Base-by-base conservation (phyloP, 2,888 invertebrate species). In the Ormyrus nitidulus region DNA sequence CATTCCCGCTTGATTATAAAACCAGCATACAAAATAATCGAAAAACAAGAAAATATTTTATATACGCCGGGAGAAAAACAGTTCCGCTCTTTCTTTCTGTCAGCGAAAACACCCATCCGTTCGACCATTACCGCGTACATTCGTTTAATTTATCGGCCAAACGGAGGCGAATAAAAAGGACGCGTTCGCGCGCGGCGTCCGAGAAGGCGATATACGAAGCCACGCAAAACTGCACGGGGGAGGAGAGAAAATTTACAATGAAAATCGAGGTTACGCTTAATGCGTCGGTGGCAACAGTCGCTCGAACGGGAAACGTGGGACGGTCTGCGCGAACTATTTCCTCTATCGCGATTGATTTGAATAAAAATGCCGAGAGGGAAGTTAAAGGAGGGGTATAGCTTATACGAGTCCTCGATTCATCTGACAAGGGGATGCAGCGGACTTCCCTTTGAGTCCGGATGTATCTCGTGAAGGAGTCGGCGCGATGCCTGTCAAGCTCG, bases 331-430 rank as follows among this genome's bases (percentile, higher is more conserved):
- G 65, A n/a, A 34, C n/a, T 58, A 74, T 48, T 11, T 53, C 10
- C 10, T 61, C n/a, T 46, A 59, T 76, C 34, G 54, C 64, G 49
- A 13, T 80, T 84, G 84, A 85, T 85, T 84, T 83, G 72, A 83
- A 81, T 83, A 84, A 82, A 84, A 83, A 84, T 81, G 75, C 62
- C 65, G 48, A 13, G 5, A 44, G 69, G 44, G 13, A 13, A 13
- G 13, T 13, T 13, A 13, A 13, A 0, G 13, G 13, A 13, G 13
- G 13, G 13, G 0, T 13, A 34, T 34, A 34, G 1, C 34, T 34
- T 34, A 34, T 34, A 34, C 34, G 34, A 2, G 34, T 34, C 34
- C 34, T 1, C 2, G 34, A 34, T 34, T 34, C 34, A 34, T 34
- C 34, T 34, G 34, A 34, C 34, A 34, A 34, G 34, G 34, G 1